Percentiles rank a stretch among this genome's conserved stretches.
Evolutionary conservation across 2,797 vertebrate genomes (phyloP).

Genomic region (Myripristis murdjan): DNA sequence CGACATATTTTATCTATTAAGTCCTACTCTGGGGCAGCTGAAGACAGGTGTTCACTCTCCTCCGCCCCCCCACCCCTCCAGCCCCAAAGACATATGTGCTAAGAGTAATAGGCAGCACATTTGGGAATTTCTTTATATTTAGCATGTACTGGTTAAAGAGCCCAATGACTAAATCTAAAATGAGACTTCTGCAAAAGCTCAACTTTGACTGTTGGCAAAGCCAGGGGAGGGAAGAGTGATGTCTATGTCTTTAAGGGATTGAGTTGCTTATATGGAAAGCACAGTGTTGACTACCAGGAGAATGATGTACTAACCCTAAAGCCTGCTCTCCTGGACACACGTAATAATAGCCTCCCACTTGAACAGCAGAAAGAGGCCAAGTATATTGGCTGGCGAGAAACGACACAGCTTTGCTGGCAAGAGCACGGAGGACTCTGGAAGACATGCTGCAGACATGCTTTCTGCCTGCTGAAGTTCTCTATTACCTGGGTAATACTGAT

Average conservation of each 20-base stretch:
- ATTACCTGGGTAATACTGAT: constrained; percentile 42
- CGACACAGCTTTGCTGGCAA: constrained; percentile 45
- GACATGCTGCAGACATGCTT: constrained; percentile 35
- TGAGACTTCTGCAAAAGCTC: constrained; percentile 70
- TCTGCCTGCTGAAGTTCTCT: constrained; percentile 42
- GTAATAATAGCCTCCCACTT: constrained; percentile 61
- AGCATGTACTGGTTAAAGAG: constrained; percentile 42
- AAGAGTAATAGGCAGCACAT: constrained; percentile 38
- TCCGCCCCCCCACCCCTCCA: neutral
- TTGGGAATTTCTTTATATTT: constrained; percentile 60
- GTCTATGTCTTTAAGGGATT: constrained; percentile 64
- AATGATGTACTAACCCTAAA: constrained; percentile 62
- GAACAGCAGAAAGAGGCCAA: constrained; percentile 39
- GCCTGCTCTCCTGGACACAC: constrained; percentile 64
- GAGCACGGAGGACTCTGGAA: constrained; percentile 29
- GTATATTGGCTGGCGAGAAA: constrained; percentile 49
- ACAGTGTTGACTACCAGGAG: constrained; percentile 58
- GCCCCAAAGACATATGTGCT: constrained; percentile 23
- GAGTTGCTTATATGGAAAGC: constrained; percentile 61
- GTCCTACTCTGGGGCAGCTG: constrained; percentile 23
- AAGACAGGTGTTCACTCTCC: constrained; percentile 56
- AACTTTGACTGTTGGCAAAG: constrained; percentile 70
- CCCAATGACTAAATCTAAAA: constrained; percentile 60
- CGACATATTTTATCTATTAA: constrained; percentile 43
- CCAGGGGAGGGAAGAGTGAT: constrained; percentile 58